Base-by-base conservation (phyloP, 2,888 invertebrate species). In the Heliothis peltigera region DNA sequence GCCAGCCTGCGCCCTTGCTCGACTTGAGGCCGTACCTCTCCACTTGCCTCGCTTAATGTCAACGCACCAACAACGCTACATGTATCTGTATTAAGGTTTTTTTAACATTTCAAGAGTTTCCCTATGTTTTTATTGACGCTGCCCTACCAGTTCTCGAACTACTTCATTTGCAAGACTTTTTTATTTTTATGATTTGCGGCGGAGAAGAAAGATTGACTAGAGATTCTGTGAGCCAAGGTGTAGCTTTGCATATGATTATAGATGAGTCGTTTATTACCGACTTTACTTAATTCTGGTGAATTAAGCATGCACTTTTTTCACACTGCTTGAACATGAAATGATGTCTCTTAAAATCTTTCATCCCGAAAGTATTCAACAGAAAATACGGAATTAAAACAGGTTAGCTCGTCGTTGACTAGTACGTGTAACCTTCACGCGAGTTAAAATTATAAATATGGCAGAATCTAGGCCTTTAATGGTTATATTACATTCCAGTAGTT, bases 11-110 rank as follows among this genome's bases (percentile, higher is more conserved):
- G 91, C 90, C 91, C 91, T 91, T 92, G 92, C 83, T 79, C 84
- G 85, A 82, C 79, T 87, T 88, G 84, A 91, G 91, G 89, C 84
- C 89, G 81, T 81, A 63, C 89, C 91, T 89, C 89, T 91, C 91
- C 76, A 81, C 87, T 89, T 77, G 84, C 77, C 82, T 87, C 75
- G 84, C 69, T 87, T 89, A 91, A 90, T 89, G 90, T 90, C 90
- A 91, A 89, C 83, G 86, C 80, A 83, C 84, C 81, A 77, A 76
- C 74, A 74, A 72, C 56, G 47, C 57, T 67, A 75, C 56, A 79
- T 73, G 70, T 75, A 72, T 72, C 78, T 78, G 79, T 75, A 77
- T 77, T 75, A 69, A 25, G 12, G 66, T 56, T 61, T 81, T 84
- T 82, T 84, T 80, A 79, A 63, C 66, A 73, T 79, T 73, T 76